Base-by-base conservation (phyloP, 2,113 vertebrate species). In the Ptilonorhynchus violaceus region DNA sequence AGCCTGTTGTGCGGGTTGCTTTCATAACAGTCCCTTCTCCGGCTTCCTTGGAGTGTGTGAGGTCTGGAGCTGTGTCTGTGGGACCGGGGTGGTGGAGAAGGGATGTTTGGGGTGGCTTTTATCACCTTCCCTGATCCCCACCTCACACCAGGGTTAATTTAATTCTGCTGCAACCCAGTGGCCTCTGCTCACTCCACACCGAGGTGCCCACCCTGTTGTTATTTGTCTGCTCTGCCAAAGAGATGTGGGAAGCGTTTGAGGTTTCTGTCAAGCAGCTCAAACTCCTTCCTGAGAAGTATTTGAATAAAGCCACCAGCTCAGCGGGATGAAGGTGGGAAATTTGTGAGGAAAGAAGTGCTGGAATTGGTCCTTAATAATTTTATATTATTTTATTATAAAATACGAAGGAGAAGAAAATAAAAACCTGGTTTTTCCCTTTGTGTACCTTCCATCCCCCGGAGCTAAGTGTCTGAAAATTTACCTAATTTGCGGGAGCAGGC, bases 41-140 rank as follows among this genome's bases (percentile, higher is more conserved):
- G 37, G 10, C 24, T 25, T 47, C 39, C 20, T 12, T 31, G 56
- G n/a, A 12, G 7, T 3, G 7, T 49, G 10, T 49, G 76, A 83
- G 42, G 15, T 75, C 28, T 2, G 5, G 39, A n/a, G 15, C 15
- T 2, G 0, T 2, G 1, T n/a, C 70, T 53, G 21, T 14, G 8
- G 12, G 39, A 7, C 12, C 3, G 56, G 12, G 24, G 1, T 1
- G 9, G 8, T 49, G 68, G 72, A 7, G 66, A 50, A 55, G 46
- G 47, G 28, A 6, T 21, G 13, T 8, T 47, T 18, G 11, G 70
- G 5, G 17, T 28, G 47, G 1, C 8, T 46, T 66, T 60, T 35
- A 1, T 22, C 33, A 2, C n/a, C 6, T 76, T 25, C 18, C 41
- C 44, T 25, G n/a, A 2, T 8, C 17, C 7, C 25, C 50, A 9